These are phyloP conservation scores for Falco punctatus DNA, from an alignment of 2,113 vertebrate genomes.

Conservation along the genomic window DNA sequence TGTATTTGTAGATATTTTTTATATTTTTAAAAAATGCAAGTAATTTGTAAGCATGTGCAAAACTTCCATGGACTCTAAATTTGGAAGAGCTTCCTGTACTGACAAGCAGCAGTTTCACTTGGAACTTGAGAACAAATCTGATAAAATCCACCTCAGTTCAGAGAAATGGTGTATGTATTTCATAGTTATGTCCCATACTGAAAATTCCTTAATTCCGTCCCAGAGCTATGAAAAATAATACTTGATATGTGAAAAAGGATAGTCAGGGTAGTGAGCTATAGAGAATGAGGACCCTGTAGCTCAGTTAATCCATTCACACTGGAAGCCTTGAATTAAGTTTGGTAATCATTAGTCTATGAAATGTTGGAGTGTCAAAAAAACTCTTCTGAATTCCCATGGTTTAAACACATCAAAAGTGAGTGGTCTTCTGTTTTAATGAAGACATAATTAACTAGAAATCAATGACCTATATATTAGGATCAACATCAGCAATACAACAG, in stretches of 20 bases:
- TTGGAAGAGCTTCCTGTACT: background rate
- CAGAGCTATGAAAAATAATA: background rate
- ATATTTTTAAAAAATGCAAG: background rate
- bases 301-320: background rate
- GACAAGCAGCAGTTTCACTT: background rate
- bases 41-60: background rate
- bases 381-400: background rate
- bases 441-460: background rate
- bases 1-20: background rate
- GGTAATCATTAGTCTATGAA: background rate
- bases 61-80: background rate
- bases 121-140: background rate
- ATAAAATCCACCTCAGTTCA: background rate
- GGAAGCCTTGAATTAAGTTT: background rate
- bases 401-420: background rate
- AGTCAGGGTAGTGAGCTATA: background rate
- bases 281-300: background rate
- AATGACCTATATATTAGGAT: background rate
- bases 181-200: background rate
- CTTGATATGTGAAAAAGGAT: background rate
- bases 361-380: background rate
- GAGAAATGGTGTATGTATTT: background rate
- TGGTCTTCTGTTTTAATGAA: background rate
- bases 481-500: background rate
- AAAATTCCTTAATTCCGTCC: background rate